Conservation (phyloP, 2,113 vertebrate species). For the Asarcornis scutulata region DNA sequence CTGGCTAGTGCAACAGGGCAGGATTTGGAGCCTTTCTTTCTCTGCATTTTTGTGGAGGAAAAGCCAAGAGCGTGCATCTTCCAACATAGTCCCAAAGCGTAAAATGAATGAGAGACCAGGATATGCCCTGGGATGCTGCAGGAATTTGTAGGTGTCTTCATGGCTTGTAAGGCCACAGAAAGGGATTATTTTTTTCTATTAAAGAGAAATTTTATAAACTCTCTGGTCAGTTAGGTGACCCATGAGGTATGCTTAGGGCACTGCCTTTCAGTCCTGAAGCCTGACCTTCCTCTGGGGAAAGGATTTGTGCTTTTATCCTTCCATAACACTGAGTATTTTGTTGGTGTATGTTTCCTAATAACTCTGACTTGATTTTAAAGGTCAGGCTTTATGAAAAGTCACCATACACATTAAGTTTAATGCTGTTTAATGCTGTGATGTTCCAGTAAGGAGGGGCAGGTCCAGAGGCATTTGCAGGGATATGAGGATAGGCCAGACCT, state of each 20-base stretch:
- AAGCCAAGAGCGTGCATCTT: not conserved
- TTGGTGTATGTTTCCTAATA: slow-evolving; percentile 23
- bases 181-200: not conserved
- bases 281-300: not conserved
- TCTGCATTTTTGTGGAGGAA: not conserved
- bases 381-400: slow-evolving; percentile 35
- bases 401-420: not conserved
- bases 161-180: not conserved
- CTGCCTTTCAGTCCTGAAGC: not conserved
- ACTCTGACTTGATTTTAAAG: slow-evolving; percentile 4
- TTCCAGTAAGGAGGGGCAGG: not conserved
- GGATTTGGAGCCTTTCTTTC: not conserved
- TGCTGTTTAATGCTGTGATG: not conserved
- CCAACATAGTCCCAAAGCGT: not conserved
- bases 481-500: not conserved
- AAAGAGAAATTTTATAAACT: not conserved
- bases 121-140: not conserved
- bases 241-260: not conserved
- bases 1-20: not conserved
- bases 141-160: not conserved
- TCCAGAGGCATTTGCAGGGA: not conserved
- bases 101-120: not conserved
- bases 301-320: slow-evolving; percentile 5
- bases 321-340: rapidly evolving
- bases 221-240: not conserved